Evolutionary conservation across 2,797 vertebrate genomes (phyloP), one percentile per base, ranked within the genome.

Genomic region (Chelmon rostratus): DNA sequence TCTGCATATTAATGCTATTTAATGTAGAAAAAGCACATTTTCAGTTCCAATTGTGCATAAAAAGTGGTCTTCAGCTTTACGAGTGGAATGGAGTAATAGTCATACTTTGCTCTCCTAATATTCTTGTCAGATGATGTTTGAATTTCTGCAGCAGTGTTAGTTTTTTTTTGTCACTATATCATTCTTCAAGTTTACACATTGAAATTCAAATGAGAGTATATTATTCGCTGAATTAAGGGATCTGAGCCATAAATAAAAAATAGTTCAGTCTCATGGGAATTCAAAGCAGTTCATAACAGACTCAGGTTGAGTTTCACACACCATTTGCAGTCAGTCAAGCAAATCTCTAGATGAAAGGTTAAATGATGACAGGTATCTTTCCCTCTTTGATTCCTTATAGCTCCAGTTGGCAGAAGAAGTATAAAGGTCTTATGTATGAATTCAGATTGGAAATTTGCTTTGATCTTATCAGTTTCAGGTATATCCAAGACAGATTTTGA

Each of bases 291-390:
- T 61, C 21, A 7, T 58, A 66, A 63, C 44, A 70, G 19, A 87
- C 58, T 73, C 66, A 9, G 65, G 57, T 76, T 68, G 68, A 68
- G 78, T 76, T 84, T 84, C 82, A 84, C 73, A 82, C 73, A 63
- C 56, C 83, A 83, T 84, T 89, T 79, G 68, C 61, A 84, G 76
- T 75, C 83, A 86, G 78, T 87, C 81, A 82, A 82, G 73, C 65
- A 84, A 67, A 85, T 87, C 73, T 73, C 25, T 37, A 47, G 56
- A 83, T 76, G 65, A 86, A 83, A 86, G 77, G 83, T 84, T 83
- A 83, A 85, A 73, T 73, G 69, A 82, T 83, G 87, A 78, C 78
- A 83, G 67, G 49, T 73, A 78, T 85, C 68, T 59, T 64, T 67
- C 65, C 59, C 16, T 56, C 59, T 86, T 78, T 73, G 40, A 83